Conservation (phyloP, 2,797 vertebrate genomes). For the Muscicapa striata region DNA sequence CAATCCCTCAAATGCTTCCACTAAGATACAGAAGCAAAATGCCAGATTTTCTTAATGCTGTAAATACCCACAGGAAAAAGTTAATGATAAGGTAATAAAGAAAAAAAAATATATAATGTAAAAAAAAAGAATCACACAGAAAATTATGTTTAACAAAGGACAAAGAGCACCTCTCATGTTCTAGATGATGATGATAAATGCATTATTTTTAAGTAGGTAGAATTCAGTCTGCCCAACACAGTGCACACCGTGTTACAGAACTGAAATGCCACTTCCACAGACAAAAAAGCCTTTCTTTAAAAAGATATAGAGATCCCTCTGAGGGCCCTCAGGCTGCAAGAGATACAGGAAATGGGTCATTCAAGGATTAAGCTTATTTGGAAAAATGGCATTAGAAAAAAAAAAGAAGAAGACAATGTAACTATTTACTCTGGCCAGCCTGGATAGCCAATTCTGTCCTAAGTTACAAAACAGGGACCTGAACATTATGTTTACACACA, state of each 20-base stretch:
- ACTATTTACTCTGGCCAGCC: conserved; percentile 47
- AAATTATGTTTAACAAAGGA: background rate
- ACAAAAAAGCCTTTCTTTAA: conserved; percentile 59
- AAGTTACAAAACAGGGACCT: background rate
- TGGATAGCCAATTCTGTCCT: background rate
- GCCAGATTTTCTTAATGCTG: background rate
- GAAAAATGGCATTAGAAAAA: conserved; percentile 9
- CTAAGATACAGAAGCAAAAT: background rate
- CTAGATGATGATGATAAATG: background rate
- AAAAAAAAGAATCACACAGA: background rate
- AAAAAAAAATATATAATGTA: background rate
- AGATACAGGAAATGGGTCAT: conserved; percentile 59
- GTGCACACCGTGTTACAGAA: background rate
- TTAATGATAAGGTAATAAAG: background rate
- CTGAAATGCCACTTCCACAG: background rate
- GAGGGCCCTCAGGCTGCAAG: conserved; percentile 34
- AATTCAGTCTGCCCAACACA: background rate
- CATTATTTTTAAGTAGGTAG: conserved; percentile 29
- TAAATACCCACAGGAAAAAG: background rate
- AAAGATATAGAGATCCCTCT: conserved; percentile 31
- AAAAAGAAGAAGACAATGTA: conserved; percentile 19
- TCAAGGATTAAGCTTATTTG: conserved; percentile 49
- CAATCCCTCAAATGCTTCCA: background rate
- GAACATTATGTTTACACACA: background rate
- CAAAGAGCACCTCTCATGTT: background rate